Conservation (phyloP, 2,113 vertebrate species). For the Entelurus aequoreus region DNA sequence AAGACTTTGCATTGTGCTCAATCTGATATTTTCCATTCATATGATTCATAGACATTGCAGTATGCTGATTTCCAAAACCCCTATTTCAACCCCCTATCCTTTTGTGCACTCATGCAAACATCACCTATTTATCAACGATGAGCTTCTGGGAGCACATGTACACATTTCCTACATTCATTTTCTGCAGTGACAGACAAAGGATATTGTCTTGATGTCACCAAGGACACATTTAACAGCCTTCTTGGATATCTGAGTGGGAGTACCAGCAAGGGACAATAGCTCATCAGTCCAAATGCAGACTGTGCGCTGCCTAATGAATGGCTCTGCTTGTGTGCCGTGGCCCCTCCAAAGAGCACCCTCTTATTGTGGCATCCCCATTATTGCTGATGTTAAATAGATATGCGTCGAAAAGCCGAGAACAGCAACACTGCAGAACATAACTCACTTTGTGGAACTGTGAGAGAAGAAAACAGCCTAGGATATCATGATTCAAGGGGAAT, state of each 20-base stretch:
- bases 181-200: slow-evolving; percentile 19
- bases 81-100: slow-evolving; percentile 6
- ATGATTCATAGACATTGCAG: slow-evolving; percentile 14
- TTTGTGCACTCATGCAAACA: slow-evolving; percentile 31
- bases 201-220: slow-evolving; percentile 37
- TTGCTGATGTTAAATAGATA: slow-evolving; percentile 15
- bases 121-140: slow-evolving; percentile 27
- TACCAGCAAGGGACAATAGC: slow-evolving; percentile 3
- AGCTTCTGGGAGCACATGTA: slow-evolving; percentile 6
- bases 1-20: slow-evolving; percentile 7
- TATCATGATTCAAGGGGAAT: slow-evolving; percentile 15
- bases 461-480: slow-evolving; percentile 19
- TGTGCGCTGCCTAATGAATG: slow-evolving; percentile 15
- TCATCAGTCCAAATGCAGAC: slow-evolving; percentile 27
- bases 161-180: slow-evolving; percentile 32
- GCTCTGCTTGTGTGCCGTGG: slow-evolving; percentile 1
- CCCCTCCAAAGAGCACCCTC: slow-evolving; percentile 12
- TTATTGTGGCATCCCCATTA: slow-evolving; percentile 20
- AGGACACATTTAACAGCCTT: slow-evolving; percentile 23
- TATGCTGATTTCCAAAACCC: slow-evolving; percentile 18
- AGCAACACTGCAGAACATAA: slow-evolving; percentile 11
- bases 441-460: slow-evolving; percentile 6
- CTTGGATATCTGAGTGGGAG: slow-evolving; percentile 24
- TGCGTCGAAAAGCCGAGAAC: not conserved
- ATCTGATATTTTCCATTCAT: slow-evolving; percentile 2